Base-by-base conservation (phyloP, 1,140 invertebrate species). In the Cydia pomonella region DNA sequence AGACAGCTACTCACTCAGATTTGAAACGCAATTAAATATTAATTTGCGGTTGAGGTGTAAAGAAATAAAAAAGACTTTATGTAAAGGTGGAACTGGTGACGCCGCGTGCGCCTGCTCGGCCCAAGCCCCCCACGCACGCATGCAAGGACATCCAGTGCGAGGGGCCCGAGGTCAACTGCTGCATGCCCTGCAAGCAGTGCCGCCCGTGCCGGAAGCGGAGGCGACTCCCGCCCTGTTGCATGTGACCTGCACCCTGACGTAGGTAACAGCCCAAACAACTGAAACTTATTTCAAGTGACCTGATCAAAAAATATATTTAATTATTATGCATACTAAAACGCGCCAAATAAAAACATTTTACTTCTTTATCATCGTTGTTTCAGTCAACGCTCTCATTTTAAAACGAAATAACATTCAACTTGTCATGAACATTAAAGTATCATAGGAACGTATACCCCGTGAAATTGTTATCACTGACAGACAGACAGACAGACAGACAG, bases 131-230 rank as follows among this genome's bases (percentile, higher is more conserved):
- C 0, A 77, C 85, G 2, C 91, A 91, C 73, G 82, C 79, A 10
- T 92, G 91, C 76, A 87, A 87, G 63, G 80, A 88, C 71, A 89
- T 91, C 12, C 91, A 92, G 71, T 92, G 91, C 59, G 89, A 91
- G 66, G 85, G 87, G 25, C 77, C 87, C 9, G 81, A 88, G n/a
- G 75, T 88, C 2, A 83, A 85, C 0, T 89, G 87, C 69, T 87
- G 85, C 59, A 38, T 82, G 6, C 85, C 86, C 0, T 87, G 85
- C 63, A 38, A 82, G 6, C 85, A 85, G 0, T 89, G 88, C 73
- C 79, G 83, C 1, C 75, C 77, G 5, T 91, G 89, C 53, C 79
- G 84, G 5, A 85, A 82, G 62, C 86, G 83, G 63, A 78, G 69
- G 29, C 78, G 64, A 38, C 69, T 10, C 76, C 38, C 73, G 76